These are phyloP conservation scores for Acrobasis consociella DNA, from an alignment of 2,888 invertebrate genomes.

Conservation along the genomic window DNA sequence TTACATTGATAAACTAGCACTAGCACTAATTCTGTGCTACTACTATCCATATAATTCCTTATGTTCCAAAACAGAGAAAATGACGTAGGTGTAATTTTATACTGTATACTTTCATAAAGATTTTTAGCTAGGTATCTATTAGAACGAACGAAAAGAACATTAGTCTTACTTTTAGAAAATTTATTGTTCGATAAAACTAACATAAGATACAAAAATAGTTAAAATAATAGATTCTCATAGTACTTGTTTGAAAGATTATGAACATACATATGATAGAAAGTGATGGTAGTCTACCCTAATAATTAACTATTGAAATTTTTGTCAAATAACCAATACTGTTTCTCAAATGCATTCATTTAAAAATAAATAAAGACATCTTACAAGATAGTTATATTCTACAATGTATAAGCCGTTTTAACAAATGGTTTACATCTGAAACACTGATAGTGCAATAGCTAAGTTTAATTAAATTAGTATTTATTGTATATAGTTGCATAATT, in stretches of 20 bases:
- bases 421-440: constrained; percentile 37
- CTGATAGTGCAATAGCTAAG: constrained; percentile 47
- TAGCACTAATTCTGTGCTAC: too few relatives aligned
- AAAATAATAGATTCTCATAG: constrained; percentile 63
- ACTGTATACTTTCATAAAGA: background rate
- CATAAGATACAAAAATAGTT: constrained; percentile 76
- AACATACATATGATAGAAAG: constrained; percentile 1
- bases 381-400: constrained; percentile 41
- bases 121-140: background rate
- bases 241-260: constrained; percentile 43
- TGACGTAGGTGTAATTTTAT: background rate
- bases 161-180: constrained; percentile 28
- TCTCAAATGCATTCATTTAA: constrained; percentile 43
- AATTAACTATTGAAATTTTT: constrained; percentile 28
- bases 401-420: constrained; percentile 41
- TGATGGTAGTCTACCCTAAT: constrained; percentile 6
- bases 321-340: constrained; percentile 39
- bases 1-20: too few relatives aligned
- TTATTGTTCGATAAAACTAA: constrained; percentile 68
- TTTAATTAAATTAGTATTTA: constrained; percentile 42
- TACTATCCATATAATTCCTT: too few relatives aligned
- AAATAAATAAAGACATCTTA: constrained; percentile 48
- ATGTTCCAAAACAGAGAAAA: background rate
- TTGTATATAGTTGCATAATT: constrained; percentile 46
- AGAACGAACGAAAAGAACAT: background rate